phyloP scores from a whole-genome alignment of 2,797 vertebrate genomes.

The Eulemur coronatus region DNA sequence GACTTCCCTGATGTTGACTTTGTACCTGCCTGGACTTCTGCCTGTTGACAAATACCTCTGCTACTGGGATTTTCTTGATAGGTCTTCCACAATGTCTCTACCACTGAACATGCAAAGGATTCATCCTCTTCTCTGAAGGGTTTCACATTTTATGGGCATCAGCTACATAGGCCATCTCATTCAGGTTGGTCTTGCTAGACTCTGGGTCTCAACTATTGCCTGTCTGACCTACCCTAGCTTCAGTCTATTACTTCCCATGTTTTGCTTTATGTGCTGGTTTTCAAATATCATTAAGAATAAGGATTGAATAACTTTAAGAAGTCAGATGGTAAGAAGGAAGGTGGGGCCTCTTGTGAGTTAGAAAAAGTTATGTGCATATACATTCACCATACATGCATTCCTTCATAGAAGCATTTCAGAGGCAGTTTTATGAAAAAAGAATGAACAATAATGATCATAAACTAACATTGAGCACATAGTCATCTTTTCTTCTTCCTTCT shows the following conservation, averaged over 20 bases:
- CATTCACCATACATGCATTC: not conserved
- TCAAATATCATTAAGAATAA: not conserved
- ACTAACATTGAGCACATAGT: not conserved
- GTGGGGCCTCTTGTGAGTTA: not conserved
- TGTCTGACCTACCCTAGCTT: not conserved
- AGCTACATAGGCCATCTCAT: not conserved
- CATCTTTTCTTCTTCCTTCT: not conserved
- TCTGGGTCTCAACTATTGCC: not conserved
- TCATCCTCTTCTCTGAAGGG: not conserved
- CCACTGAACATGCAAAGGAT: not conserved
- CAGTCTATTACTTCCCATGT: not conserved
- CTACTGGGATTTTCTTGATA: not conserved
- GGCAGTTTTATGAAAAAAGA: not conserved
- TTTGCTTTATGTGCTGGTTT: slow-evolving; percentile 9
- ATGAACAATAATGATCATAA: not conserved
- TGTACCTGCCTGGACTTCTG: not conserved
- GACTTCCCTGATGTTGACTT: not conserved
- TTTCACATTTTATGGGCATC: not conserved
- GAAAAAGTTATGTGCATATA: not conserved
- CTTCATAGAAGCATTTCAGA: not conserved
- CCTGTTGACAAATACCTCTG: not conserved
- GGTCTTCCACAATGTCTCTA: not conserved
- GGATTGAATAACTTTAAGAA: not conserved
- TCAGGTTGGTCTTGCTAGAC: not conserved
- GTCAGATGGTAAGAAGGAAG: not conserved